These are phyloP conservation scores for human DNA, from an alignment of 2,113 vertebrate genomes.

Conservation along the genomic window DNA sequence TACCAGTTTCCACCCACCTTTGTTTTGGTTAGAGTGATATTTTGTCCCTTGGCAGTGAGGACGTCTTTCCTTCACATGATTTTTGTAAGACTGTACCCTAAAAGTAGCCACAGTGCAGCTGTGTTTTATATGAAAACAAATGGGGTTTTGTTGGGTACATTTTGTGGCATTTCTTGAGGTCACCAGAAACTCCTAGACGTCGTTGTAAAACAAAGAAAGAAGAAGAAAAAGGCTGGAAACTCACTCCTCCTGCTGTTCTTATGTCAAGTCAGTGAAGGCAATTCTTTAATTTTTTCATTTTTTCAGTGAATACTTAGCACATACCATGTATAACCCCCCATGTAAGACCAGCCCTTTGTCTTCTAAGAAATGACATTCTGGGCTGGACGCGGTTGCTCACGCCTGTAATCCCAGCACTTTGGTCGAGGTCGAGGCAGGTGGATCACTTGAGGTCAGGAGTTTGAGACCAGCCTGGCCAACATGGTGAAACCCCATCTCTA, in stretches of 20 bases:
- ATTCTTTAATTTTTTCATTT: neutral
- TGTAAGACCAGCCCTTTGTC: neutral
- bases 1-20: neutral
- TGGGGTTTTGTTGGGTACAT: neutral
- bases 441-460: too few species aligned
- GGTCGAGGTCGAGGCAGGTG: too few species aligned
- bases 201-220: too few species aligned
- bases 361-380: neutral
- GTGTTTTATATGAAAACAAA: neutral
- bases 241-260: neutral
- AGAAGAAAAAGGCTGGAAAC: neutral
- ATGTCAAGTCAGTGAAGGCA: neutral
- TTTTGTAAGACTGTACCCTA: neutral
- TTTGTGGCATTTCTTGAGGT: neutral
- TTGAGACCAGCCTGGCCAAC: too few species aligned
- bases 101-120: neutral
- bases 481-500: too few species aligned
- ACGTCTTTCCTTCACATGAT: neutral
- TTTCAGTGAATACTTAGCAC: neutral
- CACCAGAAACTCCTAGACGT: neutral
- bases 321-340: rapidly evolving
- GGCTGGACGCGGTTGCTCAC: too few species aligned
- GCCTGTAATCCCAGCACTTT: too few species aligned
- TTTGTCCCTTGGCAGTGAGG: neutral
- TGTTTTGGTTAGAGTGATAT: rapidly evolving